These are phyloP conservation scores for Apocrypta bakeri DNA, from an alignment of 1,140 invertebrate species.

Conservation along the genomic window DNA sequence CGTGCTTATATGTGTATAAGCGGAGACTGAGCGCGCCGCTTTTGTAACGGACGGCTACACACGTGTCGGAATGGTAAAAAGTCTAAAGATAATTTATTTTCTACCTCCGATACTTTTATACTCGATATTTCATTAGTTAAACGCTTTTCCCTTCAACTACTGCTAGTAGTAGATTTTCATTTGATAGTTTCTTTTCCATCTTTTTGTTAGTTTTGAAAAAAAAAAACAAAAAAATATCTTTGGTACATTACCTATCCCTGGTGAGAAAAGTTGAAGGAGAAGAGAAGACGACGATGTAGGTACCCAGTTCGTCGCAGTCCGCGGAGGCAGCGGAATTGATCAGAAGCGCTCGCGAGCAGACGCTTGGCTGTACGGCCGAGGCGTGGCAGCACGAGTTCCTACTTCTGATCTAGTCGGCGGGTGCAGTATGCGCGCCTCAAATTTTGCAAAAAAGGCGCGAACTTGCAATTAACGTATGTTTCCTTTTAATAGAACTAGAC, in stretches of 20 bases:
- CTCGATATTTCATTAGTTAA: conserved; percentile 8
- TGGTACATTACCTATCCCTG: neutral
- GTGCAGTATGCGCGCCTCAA: neutral
- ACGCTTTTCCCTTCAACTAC: no score
- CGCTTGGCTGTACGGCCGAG: conserved; percentile 66
- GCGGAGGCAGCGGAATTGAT: conserved; percentile 70
- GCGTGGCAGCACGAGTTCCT: conserved; percentile 72
- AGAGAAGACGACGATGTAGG: neutral
- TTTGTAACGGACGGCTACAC: conserved; percentile 34
- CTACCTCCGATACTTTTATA: neutral
- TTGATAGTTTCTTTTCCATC: no score
- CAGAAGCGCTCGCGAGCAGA: conserved; percentile 60
- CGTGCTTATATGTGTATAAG: conserved; percentile 33
- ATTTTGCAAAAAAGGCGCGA: conserved; percentile 11
- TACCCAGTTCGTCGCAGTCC: neutral
- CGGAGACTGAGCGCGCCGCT: neutral
- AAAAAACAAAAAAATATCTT: no score
- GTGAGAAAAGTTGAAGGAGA: neutral
- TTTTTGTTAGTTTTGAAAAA: no score
- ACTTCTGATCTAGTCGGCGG: conserved; percentile 44
- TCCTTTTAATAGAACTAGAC: no score
- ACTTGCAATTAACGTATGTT: neutral
- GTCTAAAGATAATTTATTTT: conserved; percentile 49
- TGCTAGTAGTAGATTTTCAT: no score
- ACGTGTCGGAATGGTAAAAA: conserved; percentile 18